Base-by-base conservation (phyloP, 1,140 invertebrate genomes). In the Cyclargus thomasi region DNA sequence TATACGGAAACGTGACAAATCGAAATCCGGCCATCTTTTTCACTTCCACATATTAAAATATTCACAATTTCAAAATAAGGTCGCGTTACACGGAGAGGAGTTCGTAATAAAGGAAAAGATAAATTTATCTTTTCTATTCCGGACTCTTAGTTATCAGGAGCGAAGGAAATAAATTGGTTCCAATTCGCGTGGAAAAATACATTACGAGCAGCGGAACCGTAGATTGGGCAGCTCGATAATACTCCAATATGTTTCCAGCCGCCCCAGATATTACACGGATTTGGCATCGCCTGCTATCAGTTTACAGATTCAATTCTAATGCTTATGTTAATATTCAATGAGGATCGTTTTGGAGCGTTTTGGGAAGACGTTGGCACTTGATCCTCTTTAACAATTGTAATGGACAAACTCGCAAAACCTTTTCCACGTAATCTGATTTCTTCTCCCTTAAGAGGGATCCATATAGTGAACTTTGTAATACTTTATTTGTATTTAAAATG, bases 61-160 rank as follows among this genome's bases (percentile, higher is more conserved):
- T 47, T 47, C 39, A 2, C 39, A 35, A 35, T 35, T 35, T 35
- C 29, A 14, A 16, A 47, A 8, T 16, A 47, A 11, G 39, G 11
- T 47, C 7, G 0, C 39, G 39, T n/a, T n/a, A n/a, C 39, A 47
- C 10, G 10, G 14, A 16, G 11, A 47, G 2, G 39, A 14, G 11
- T 47, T 47, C 39, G 5, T 29, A 29, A 47, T 47, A 47, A 47
- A 47, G 39, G 39, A 47, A 47, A 47, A 47, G 39, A 47, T 47
- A 47, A 0, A 47, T 47, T 47, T 47, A 47, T 47, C 39, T 47
- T 47, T 47, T 47, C 39, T 47, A 47, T 47, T 47, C 14, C 5
- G 39, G 39, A 47, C 39, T 47, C 39, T 47, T 47, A 47, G 39
- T 47, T 47, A 47, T 47, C 39, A 47, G 39, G 39, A 47, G 39